Conservation (phyloP, 2,113 vertebrate species). For the Nematolebias whitei region DNA sequence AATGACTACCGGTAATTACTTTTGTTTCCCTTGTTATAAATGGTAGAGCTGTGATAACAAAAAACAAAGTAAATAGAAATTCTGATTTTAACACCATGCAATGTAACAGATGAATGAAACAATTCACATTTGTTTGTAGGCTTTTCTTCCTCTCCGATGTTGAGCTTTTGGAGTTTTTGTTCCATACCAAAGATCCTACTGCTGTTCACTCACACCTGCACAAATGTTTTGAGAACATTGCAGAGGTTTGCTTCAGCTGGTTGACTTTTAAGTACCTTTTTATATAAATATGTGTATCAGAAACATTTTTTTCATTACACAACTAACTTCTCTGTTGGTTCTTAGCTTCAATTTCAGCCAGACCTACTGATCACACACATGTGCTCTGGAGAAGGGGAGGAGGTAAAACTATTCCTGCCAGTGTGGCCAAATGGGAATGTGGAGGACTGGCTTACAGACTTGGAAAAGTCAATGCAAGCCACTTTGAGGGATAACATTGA, state of each 20-base stretch:
- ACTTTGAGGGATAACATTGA: slow-evolving; percentile 86
- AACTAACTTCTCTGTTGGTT: slow-evolving; percentile 8
- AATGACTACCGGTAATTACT: too few relatives aligned
- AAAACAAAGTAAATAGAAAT: too few relatives aligned
- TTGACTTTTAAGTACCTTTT: neutral
- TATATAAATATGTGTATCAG: neutral
- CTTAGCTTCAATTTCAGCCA: slow-evolving; percentile 88
- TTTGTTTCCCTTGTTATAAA: too few relatives aligned
- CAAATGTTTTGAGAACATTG: slow-evolving; percentile 94
- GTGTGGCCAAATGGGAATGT: slow-evolving; percentile 86
- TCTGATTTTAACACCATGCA: too few relatives aligned
- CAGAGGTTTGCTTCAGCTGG: slow-evolving; percentile 72
- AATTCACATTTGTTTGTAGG: slow-evolving; percentile 72
- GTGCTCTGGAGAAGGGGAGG: slow-evolving; percentile 91
- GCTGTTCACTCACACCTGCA: slow-evolving; percentile 90
- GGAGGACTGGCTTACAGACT: slow-evolving; percentile 88
- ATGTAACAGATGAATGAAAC: too few relatives aligned
- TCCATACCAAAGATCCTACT: slow-evolving; percentile 90
- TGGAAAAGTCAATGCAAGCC: slow-evolving; percentile 89
- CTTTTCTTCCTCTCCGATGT: slow-evolving; percentile 96
- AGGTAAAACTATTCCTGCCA: slow-evolving; percentile 81
- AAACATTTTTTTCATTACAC: neutral
- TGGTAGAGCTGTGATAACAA: too few relatives aligned
- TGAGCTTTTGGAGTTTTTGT: slow-evolving; percentile 91
- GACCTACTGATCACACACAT: slow-evolving; percentile 92